Conservation (phyloP, 2,888 invertebrate genomes). For the Diogma glabrata region DNA sequence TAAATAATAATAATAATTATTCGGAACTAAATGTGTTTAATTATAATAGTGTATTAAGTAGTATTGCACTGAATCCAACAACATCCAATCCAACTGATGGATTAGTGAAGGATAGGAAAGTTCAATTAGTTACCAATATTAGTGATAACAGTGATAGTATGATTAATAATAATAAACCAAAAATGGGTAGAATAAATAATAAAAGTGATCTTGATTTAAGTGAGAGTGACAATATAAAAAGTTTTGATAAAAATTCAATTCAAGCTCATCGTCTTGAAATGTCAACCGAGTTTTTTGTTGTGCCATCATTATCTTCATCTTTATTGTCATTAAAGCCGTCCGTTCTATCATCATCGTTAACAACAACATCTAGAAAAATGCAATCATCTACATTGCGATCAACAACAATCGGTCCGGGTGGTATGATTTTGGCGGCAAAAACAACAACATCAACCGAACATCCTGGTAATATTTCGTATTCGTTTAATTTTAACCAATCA, state of each 20-base stretch:
- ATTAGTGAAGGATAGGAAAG: no score
- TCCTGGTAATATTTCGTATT: constrained; percentile 21
- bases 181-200: constrained; percentile 1
- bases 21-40: constrained; percentile 14
- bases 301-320: constrained; percentile 46
- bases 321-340: constrained; percentile 11
- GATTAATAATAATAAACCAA: constrained; percentile 5
- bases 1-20: constrained; percentile 20
- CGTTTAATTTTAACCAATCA: constrained; percentile 19
- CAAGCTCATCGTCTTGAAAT: constrained; percentile 51
- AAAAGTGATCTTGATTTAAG: constrained; percentile 8
- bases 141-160: constrained; percentile 5
- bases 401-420: constrained; percentile 26
- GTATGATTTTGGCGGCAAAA: constrained; percentile 24
- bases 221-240: constrained; percentile 2
- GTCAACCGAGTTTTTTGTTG: constrained; percentile 74
- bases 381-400: constrained; percentile 24
- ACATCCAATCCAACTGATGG: constrained; percentile 1
- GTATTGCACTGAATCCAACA: constrained; percentile 1
- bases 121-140: neutral
- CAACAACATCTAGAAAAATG: neutral
- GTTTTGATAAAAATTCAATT: neutral
- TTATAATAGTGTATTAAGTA: constrained; percentile 9
- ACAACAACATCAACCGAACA: constrained; percentile 13
- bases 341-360: neutral